phyloP scores from a whole-genome alignment of 2,888 invertebrate genomes.

The Platypus cylindrus region DNA sequence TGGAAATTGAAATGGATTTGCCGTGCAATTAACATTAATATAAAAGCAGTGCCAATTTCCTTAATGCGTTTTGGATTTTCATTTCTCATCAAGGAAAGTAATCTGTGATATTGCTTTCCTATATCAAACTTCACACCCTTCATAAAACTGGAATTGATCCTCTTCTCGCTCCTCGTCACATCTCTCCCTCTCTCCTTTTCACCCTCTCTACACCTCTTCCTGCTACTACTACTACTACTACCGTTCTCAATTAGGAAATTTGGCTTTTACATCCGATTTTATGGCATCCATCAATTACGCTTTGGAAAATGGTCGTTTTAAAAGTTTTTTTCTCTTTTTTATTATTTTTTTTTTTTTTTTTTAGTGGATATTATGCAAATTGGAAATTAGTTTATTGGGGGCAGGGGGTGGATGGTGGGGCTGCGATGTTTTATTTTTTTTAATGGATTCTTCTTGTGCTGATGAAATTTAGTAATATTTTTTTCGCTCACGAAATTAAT shows the following conservation, averaged over 20 bases:
- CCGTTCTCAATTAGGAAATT: slow-evolving; percentile 34
- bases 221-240: too few relatives aligned
- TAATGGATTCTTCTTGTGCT: too few relatives aligned
- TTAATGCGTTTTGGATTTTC: slow-evolving; percentile 37
- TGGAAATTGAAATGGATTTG: slow-evolving; percentile 29
- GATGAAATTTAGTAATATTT: too few relatives aligned
- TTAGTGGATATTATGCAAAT: slow-evolving; percentile 10
- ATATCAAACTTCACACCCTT: slow-evolving; percentile 35
- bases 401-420: too few relatives aligned
- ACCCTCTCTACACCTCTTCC: slow-evolving; percentile 4
- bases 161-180: slow-evolving; percentile 5
- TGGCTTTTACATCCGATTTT: slow-evolving; percentile 33
- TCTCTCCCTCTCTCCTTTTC: background rate
- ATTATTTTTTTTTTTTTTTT: slow-evolving; percentile 14
- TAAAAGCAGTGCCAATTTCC: slow-evolving; percentile 37
- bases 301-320: slow-evolving; percentile 10
- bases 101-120: slow-evolving; percentile 34
- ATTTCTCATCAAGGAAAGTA: slow-evolving; percentile 37
- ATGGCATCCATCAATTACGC: slow-evolving; percentile 29
- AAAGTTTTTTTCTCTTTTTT: too few relatives aligned
- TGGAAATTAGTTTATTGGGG: slow-evolving; percentile 10
- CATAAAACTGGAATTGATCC: slow-evolving; percentile 30
- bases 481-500: too few relatives aligned
- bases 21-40: slow-evolving; percentile 34
- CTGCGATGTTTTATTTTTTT: too few relatives aligned